Base-by-base conservation (phyloP, 2,888 invertebrate species). In the Psococerastis gibbosa region DNA sequence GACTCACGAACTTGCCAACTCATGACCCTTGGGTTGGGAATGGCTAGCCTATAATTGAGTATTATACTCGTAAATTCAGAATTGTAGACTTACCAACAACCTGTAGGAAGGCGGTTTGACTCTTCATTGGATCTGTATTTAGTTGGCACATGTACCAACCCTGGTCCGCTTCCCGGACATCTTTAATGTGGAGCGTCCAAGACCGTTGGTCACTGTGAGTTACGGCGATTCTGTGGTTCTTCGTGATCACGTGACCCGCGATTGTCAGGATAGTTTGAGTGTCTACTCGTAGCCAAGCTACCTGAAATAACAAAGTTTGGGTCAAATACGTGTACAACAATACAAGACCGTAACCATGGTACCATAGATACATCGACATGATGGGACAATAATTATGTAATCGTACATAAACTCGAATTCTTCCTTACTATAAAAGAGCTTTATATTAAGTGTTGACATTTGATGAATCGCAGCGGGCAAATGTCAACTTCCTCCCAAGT, bases 71-170 rank as follows among this genome's bases (percentile, higher is more conserved):
- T n/a, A n/a, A n/a, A n/a, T n/a, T n/a, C n/a, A n/a, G n/a, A n/a
- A n/a, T n/a, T n/a, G n/a, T n/a, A n/a, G n/a, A 46, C 56, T 61
- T 57, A 67, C 68, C 67, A 35, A 66, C 65, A 43, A 68, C 64
- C 53, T 67, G 64, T 41, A 69, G 59, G 53, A 63, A 64, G 44
- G 67, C 65, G 42, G 60, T 59, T 51, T 63, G 66, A 51, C 61
- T 63, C 50, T 64, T 65, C 68, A 68, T 68, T 15, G 68, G 68
- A 46, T 63, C 63, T 16, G 66, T 67, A 52, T 67, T 67, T 16
- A 61, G 57, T 48, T 59, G 59, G 49, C 61, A 61, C 61, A 61
- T 61, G 54, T 61, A 61, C 59, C 61, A 64, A 44, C 66, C 67
- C 41, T 61, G 57, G 52, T 68, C 68, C 23, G 58, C 54, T 48